Conservation (phyloP, 2,113 vertebrate species). For the Guaruba guarouba region DNA sequence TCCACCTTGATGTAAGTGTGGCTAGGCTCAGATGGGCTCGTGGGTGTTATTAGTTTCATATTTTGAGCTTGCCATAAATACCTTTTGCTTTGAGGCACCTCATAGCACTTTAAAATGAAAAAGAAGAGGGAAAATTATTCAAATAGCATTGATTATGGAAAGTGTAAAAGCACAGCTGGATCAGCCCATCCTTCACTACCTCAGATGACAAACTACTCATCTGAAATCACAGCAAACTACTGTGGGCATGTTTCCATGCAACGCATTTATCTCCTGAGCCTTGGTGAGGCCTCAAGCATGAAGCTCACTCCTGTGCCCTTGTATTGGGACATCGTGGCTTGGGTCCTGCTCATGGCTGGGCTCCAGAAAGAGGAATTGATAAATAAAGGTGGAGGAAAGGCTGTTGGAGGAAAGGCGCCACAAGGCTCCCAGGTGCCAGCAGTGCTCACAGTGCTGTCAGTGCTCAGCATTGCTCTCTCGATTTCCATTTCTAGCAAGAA, state of each 20-base stretch:
- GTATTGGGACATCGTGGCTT: rapidly evolving
- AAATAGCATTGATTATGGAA: not conserved
- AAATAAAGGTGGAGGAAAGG: not conserved
- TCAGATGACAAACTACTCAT: not conserved
- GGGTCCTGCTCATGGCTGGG: not conserved
- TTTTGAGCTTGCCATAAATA: not conserved
- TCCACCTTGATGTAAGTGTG: not conserved
- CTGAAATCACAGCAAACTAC: rapidly evolving
- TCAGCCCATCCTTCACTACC: rapidly evolving
- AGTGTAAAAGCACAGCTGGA: not conserved
- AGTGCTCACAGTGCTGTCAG: not conserved
- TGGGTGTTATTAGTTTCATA: not conserved
- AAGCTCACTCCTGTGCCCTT: rapidly evolving
- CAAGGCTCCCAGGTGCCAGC: not conserved
- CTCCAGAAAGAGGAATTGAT: not conserved
- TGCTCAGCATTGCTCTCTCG: not conserved
- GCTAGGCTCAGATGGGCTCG: not conserved
- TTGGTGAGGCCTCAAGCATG: rapidly evolving
- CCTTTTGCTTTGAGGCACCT: not conserved
- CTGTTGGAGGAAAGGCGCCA: not conserved
- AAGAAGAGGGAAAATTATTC: not conserved
- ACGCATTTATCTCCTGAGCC: rapidly evolving
- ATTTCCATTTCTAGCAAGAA: not conserved
- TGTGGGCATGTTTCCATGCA: rapidly evolving
- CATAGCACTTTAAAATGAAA: rapidly evolving